Base-by-base conservation (phyloP, 1,140 invertebrate species). In the Pogonomyrmex californicus region DNA sequence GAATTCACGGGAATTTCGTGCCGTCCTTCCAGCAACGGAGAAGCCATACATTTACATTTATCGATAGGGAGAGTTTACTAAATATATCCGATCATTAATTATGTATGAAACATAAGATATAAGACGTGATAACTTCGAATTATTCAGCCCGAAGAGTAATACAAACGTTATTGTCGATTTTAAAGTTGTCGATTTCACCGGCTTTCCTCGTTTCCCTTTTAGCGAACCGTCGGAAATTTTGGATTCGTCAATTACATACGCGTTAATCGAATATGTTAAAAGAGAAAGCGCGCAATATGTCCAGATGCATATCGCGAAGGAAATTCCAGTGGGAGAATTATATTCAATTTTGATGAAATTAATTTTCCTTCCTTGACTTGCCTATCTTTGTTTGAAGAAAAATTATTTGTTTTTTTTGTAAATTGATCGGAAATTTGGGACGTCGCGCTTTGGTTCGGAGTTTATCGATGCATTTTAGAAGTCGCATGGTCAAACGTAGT, bases 391-490 rank as follows among this genome's bases (percentile, higher is more conserved):
- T 4, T 12, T 14, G 49, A 56, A 51, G 12, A 51, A 56, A 79
- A 4, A n/a, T 17, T 7, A 38, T 30, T 65, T 1, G 30, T 56
- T 56, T 47, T 23, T 23, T 30, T 71, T 4, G 17, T n/a, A 5
- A 62, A 14, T 7, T 23, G 36, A 44, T 54, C 71, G 81, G 60
- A 86, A 68, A 79, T 88, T 66, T 66, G 41, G 30, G 7, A 38
- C 51, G 30, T 66, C 41, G 33, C 36, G 44, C 54, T 70, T 71
- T 44, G 51, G 82, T 82, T 23, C 9, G 30, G 23, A 82, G 60
- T 86, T 86, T 88, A 88, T 89, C 36, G 66, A 86, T 58, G 47
- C 49, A 68, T 68, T 68, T 82, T 88, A 77, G n/a, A 78, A 36
- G 60, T 47, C 58, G 79, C 79, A 83, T 75, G 33, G n/a, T 47